Percentiles rank a stretch among this genome's conserved stretches.
Conservation (phyloP, 2,888 invertebrate species). For the Nycteola revayana region DNA sequence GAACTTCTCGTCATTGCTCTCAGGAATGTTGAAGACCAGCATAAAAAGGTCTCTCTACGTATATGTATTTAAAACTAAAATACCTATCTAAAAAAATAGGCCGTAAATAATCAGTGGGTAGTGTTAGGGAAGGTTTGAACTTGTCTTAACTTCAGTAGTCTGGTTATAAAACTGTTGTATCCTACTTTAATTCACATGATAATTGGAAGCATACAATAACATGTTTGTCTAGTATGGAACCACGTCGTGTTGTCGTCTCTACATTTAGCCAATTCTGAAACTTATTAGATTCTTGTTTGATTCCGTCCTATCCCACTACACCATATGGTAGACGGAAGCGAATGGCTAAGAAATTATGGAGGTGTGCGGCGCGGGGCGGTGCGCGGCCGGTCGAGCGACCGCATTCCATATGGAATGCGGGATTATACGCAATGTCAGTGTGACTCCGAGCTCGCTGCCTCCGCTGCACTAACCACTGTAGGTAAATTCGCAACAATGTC, state of each 20-base stretch:
- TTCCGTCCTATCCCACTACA: slow-evolving; percentile 65
- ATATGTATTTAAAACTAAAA: too few relatives aligned
- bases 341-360: slow-evolving; percentile 73
- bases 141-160: too few relatives aligned
- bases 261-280: slow-evolving; percentile 4
- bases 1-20: slow-evolving; percentile 30
- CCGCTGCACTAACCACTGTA: slow-evolving; percentile 41
- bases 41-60: too few relatives aligned
- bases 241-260: not conserved
- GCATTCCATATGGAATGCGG: slow-evolving; percentile 80
- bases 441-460: slow-evolving; percentile 56
- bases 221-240: too few relatives aligned
- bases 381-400: slow-evolving; percentile 70
- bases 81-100: too few relatives aligned
- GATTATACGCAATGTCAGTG: slow-evolving; percentile 80
- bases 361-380: slow-evolving; percentile 64
- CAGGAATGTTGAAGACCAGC: too few relatives aligned
- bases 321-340: slow-evolving; percentile 73
- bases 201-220: too few relatives aligned
- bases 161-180: too few relatives aligned
- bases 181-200: too few relatives aligned
- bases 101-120: too few relatives aligned
- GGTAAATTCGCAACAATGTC: slow-evolving; percentile 51
- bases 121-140: too few relatives aligned
- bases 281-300: slow-evolving; percentile 62